Base-by-base conservation (phyloP, 2,113 vertebrate species). In the Albula goreensis region DNA sequence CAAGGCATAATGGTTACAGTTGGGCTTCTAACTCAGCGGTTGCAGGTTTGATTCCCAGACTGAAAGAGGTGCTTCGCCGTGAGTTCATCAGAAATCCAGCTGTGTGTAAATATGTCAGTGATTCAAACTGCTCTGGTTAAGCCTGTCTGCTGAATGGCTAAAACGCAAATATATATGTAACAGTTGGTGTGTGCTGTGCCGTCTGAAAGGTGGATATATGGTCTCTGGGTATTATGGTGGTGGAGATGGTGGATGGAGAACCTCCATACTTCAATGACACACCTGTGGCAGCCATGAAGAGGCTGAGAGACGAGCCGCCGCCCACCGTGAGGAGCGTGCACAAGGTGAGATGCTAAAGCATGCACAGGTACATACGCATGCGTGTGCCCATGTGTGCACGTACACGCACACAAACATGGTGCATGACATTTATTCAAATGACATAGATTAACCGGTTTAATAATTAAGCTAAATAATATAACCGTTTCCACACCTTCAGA, bases 221-320 rank as follows among this genome's bases (percentile, higher is more conserved):
- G 97, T 98, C 98, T 78, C 90, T 98, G 92, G 98, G 98, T 9
- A 98, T 99, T 93, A 98, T 99, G 98, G 96, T 98, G 93, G 97
- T 99, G 89, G 97, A 99, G 93, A 99, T 99, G 98, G 95, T 99
- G 77, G 98, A 99, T 8, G 97, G 97, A 84, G 97, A 99, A 85
- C 98, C 97, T 0, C 98, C 98, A 0, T 98, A 98, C 83, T 99
- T 98, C 83, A 98, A 95, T 7, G 97, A 98, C 83, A 97, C 97
- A 0, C 98, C 98, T 0, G 95, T 98, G 79, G 94, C 94, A 86
- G 98, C 98, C 86, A 99, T 99, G 98, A 99, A 97, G 92, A 97
- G 94, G 57, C 95, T 99, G 84, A 95, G 97, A 85, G 97, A 99
- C 85, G 96, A 95, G 11, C 93, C 95, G 51, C 94, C 96, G 12